Evolutionary conservation across 2,797 vertebrate genomes (phyloP).

Genomic region (Tenualosa ilisha): DNA sequence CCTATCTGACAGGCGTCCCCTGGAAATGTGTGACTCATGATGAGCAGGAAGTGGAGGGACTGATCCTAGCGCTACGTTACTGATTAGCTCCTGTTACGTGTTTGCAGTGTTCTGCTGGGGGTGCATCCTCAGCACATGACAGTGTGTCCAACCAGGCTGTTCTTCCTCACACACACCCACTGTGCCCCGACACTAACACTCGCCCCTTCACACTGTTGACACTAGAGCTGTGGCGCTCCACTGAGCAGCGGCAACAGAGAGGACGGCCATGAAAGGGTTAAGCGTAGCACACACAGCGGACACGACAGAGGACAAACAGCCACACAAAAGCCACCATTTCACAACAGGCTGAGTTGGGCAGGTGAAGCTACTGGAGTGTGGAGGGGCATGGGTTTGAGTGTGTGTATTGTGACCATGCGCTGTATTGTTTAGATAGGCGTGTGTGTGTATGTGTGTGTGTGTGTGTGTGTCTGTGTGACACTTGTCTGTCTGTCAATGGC

Average conservation of each 20-base stretch:
- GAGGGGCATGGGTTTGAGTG: background rate
- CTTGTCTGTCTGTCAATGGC: background rate
- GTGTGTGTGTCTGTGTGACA: background rate
- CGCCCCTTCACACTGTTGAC: background rate
- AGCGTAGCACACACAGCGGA: background rate
- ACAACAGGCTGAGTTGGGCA: background rate
- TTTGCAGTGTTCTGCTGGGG: constrained; percentile 32
- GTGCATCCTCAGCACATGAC: constrained; percentile 45
- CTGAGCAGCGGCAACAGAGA: background rate
- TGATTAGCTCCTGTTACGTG: constrained; percentile 51
- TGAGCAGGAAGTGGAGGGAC: background rate
- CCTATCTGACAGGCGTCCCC: background rate
- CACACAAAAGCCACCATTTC: constrained; percentile 14
- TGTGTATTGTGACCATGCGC: background rate
- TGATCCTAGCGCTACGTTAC: constrained; percentile 44
- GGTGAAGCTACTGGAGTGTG: constrained; percentile 5
- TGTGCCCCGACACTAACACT: background rate
- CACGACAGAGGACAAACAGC: background rate
- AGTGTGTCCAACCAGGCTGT: constrained; percentile 31
- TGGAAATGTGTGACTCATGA: constrained; percentile 4
- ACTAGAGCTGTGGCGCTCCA: background rate
- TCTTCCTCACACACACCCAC: background rate
- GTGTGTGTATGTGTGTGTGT: background rate
- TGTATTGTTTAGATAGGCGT: background rate
- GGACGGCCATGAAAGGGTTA: constrained; percentile 1